A percentile compares a stretch with the other conserved stretches of the same genome.
phyloP scores from a whole-genome alignment of 2,113 vertebrate species.

The Silurus glanis region DNA sequence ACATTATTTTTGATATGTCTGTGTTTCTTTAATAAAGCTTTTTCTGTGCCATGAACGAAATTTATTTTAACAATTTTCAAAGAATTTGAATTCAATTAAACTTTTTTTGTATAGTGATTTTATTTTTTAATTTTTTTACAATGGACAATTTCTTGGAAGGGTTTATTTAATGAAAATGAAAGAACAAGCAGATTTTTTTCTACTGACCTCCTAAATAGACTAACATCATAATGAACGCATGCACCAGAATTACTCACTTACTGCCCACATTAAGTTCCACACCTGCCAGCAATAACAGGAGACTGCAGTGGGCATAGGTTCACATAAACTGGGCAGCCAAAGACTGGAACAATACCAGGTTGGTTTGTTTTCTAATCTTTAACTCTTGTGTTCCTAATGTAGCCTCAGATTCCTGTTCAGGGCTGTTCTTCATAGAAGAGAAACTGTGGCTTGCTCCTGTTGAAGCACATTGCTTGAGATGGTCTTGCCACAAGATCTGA shows the following conservation, averaged over 20 bases:
- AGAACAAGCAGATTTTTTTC: not conserved
- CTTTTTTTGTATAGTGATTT: no score
- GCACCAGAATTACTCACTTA: not conserved
- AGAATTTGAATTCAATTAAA: not conserved
- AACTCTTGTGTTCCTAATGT: not conserved
- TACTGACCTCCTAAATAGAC: not conserved
- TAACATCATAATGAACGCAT: not conserved
- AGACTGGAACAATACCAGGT: not conserved
- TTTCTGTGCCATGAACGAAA: not conserved
- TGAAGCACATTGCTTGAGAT: not conserved
- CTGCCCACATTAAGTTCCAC: not conserved
- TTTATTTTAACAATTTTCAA: not conserved
- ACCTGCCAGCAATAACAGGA: not conserved
- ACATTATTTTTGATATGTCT: not conserved
- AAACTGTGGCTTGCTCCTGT: not conserved
- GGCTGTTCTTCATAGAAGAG: not conserved
- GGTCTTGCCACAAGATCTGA: not conserved
- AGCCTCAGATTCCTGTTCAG: not conserved
- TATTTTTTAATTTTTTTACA: no score
- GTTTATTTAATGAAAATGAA: not conserved
- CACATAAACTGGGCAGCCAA: not conserved
- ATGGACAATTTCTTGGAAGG: not conserved
- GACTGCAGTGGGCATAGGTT: not conserved
- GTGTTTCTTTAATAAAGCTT: not conserved
- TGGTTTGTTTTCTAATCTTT: not conserved